Evolutionary conservation across 2,797 vertebrate genomes (phyloP), one percentile per base, ranked within the genome.

Genomic region (Falco naumanni): DNA sequence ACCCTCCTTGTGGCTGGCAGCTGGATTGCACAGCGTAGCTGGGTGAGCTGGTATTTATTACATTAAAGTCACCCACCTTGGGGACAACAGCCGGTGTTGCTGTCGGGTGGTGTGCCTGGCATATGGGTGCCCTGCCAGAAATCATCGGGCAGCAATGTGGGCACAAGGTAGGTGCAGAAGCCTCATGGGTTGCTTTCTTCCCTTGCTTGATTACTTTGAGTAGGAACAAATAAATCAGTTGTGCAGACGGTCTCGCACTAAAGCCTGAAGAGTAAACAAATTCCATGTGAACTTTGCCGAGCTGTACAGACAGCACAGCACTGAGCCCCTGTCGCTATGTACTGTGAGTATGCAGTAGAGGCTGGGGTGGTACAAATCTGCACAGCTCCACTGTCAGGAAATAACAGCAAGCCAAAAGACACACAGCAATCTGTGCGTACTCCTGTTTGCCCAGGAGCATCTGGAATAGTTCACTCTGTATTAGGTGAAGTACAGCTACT

Each of bases 381-480:
- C 15, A 3, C 6, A 50, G 25, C 61, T 86, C 41, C 41, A 28
- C 6, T n/a, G 33, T 16, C n/a, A 68, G 68, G 31, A 56, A 43
- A 48, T 41, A 69, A 26, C 22, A 64, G 34, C 43, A 76, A 72
- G 14, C 14, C 28, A 24, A 29, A 57, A 50, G 33, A 6, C 22
- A 14, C 11, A 11, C 10, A 10, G 34, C 13, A 6, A 19, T 41
- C n/a, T 39, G 0, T 20, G 26, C 2, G 0, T n/a, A 34, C 7
- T 61, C 5, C 4, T 83, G 5, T 61, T 74, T 83, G 28, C 56
- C 34, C 69, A 16, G 64, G 34, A 84, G 11, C 22, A 39, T 34
- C 29, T 84, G 48, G 21, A 64, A 20, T 69, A 77, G 60, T 66
- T 89, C 24, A 22, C 34, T 51, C 92, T 19, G 6, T 29, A 31